A percentile compares a stretch with the other conserved stretches of the same genome.
phyloP scores from a whole-genome alignment of 92 coral and sea anemone genomes.

The Diadumene lineata region DNA sequence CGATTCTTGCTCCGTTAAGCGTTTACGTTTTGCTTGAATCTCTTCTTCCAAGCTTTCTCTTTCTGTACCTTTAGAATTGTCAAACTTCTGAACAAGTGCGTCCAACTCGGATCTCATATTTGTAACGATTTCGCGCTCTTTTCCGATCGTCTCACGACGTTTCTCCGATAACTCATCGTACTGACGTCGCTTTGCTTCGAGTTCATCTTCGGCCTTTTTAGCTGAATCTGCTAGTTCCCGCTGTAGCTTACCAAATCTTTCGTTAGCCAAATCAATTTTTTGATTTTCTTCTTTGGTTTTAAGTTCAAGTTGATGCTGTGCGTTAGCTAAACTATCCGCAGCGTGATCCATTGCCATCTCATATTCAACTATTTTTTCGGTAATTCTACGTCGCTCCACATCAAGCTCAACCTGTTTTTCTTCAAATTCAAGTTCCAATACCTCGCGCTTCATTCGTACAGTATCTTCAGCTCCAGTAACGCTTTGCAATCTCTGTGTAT shows the following conservation, averaged over 20 bases:
- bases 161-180: conserved; percentile 52
- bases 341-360: conserved; percentile 81
- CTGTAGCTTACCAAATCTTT: conserved; percentile 63
- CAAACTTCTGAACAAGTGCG: conserved; percentile 53
- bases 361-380: conserved; percentile 65
- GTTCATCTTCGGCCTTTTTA: conserved; percentile 57
- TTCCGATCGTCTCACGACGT: conserved; percentile 38
- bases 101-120: conserved; percentile 28
- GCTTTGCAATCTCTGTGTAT: conserved; percentile 65
- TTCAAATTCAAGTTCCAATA: conserved; percentile 75
- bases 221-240: conserved; percentile 52
- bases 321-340: conserved; percentile 87
- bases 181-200: conserved; percentile 62
- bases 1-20: conserved; percentile 39
- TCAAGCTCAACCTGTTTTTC: conserved; percentile 64
- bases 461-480: conserved; percentile 59
- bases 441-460: conserved; percentile 69
- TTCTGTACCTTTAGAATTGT: conserved; percentile 42
- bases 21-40: conserved; percentile 20
- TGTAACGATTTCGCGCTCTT: conserved; percentile 44
- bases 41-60: conserved; percentile 38
- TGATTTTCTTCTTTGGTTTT: conserved; percentile 72
- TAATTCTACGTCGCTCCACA: conserved; percentile 59
- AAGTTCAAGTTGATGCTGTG: conserved; percentile 65
- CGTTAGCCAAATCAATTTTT: conserved; percentile 72